phyloP scores from a whole-genome alignment of 2,888 invertebrate species.

The Incurvaria masculella region DNA sequence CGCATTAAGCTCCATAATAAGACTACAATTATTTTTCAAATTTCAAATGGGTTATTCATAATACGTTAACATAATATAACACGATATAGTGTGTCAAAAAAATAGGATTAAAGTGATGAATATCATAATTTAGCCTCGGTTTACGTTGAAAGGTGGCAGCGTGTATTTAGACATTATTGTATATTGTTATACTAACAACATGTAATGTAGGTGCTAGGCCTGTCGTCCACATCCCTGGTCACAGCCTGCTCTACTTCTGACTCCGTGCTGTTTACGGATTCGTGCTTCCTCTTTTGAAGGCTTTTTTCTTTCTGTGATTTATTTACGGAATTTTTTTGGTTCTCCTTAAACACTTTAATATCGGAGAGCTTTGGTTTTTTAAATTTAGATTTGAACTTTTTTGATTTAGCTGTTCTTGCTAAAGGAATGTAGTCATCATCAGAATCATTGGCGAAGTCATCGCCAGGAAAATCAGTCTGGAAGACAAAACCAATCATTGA shows the following conservation, averaged over 20 bases:
- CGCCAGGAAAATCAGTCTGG: slow-evolving; percentile 34
- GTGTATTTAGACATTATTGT: too few relatives aligned
- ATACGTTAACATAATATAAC: too few relatives aligned
- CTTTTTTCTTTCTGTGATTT: slow-evolving; percentile 29
- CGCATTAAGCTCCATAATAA: too few relatives aligned
- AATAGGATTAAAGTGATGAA: too few relatives aligned
- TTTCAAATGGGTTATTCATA: too few relatives aligned
- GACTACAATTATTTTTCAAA: too few relatives aligned
- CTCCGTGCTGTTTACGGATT: slow-evolving; percentile 32
- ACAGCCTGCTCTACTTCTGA: too few relatives aligned
- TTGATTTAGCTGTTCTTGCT: slow-evolving; percentile 26
- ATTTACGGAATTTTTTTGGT: slow-evolving; percentile 18
- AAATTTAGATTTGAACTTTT: slow-evolving; percentile 25
- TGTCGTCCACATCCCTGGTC: slow-evolving; percentile 16
- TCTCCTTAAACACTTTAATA: slow-evolving; percentile 41
- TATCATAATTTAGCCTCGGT: too few relatives aligned
- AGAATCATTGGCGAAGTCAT: slow-evolving; percentile 37
- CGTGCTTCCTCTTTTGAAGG: not conserved
- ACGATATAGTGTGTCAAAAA: too few relatives aligned
- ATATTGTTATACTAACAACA: slow-evolving; percentile 42
- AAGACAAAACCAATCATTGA: slow-evolving; percentile 21
- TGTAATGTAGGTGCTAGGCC: slow-evolving; percentile 39
- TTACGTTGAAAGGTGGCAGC: too few relatives aligned
- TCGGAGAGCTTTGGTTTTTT: slow-evolving; percentile 43
- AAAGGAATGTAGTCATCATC: slow-evolving; percentile 41